Evolutionary conservation across 2,797 vertebrate genomes (phyloP).

Genomic region (Amphiprion clarkii): DNA sequence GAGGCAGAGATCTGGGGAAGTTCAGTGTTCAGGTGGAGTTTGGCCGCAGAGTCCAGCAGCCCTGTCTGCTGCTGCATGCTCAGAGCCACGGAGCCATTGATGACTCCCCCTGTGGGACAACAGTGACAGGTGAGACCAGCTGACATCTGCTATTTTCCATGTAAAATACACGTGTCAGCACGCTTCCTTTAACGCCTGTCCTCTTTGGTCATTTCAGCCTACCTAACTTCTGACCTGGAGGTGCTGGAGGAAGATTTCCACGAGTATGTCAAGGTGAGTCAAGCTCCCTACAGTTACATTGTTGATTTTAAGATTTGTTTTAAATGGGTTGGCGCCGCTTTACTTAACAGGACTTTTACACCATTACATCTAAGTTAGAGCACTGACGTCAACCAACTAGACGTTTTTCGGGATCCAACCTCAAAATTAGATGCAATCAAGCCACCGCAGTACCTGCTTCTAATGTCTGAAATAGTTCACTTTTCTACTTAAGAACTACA

Average conservation of each 20-base stretch:
- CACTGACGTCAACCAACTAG: too few relatives aligned
- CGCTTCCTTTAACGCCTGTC: not conserved
- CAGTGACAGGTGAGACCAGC: slow-evolving; percentile 85
- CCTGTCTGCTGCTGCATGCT: slow-evolving; percentile 87
- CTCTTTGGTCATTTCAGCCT: slow-evolving; percentile 78
- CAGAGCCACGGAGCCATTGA: slow-evolving; percentile 83
- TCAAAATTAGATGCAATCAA: too few relatives aligned
- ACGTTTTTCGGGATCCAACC: too few relatives aligned
- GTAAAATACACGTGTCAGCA: not conserved
- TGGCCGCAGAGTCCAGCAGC: slow-evolving; percentile 66
- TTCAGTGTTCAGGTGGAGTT: slow-evolving; percentile 85
- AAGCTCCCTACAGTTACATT: not conserved
- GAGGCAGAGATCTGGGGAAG: slow-evolving; percentile 83
- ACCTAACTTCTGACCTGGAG: slow-evolving; percentile 87
- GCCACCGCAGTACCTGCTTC: too few relatives aligned
- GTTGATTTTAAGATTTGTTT: too few relatives aligned
- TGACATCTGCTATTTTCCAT: not conserved
- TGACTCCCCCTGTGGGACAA: slow-evolving; percentile 84
- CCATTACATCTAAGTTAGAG: too few relatives aligned
- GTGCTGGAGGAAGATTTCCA: slow-evolving; percentile 90
- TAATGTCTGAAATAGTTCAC: too few relatives aligned
- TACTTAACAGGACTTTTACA: too few relatives aligned
- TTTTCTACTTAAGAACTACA: too few relatives aligned
- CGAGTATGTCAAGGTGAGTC: slow-evolving; percentile 89
- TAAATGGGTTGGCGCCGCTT: too few relatives aligned